phyloP scores from a whole-genome alignment of 1,140 invertebrate genomes.

The Temnothorax longispinosus region DNA sequence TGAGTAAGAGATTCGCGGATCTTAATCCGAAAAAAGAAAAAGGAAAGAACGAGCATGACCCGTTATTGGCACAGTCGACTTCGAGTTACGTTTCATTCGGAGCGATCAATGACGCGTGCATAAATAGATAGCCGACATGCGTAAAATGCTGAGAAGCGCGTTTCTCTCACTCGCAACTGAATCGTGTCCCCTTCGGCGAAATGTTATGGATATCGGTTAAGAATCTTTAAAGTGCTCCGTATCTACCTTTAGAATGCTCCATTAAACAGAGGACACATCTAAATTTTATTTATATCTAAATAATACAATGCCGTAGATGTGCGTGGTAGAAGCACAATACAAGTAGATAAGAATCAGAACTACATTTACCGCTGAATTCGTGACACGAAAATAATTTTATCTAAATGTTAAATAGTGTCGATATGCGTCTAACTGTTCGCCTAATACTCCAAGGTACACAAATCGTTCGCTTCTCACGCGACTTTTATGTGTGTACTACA shows the following conservation, averaged over 20 bases:
- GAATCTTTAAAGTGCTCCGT: neutral
- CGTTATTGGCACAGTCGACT: slow-evolving; percentile 25
- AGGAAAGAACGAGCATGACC: neutral
- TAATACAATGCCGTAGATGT: neutral
- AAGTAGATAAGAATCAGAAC: neutral
- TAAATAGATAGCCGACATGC: slow-evolving; percentile 22
- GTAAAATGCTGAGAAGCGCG: slow-evolving; percentile 1
- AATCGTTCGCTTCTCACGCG: neutral
- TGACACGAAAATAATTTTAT: neutral
- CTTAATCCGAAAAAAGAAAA: neutral
- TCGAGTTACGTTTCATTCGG: slow-evolving; percentile 14
- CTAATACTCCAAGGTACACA: neutral
- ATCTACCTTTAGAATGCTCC: neutral
- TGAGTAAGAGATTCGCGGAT: neutral
- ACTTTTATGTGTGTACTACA: neutral
- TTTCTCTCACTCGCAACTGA: neutral
- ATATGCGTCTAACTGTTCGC: neutral
- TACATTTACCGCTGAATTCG: neutral
- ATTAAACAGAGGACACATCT: neutral
- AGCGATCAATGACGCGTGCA: slow-evolving; percentile 37
- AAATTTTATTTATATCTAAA: neutral
- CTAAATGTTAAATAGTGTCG: neutral
- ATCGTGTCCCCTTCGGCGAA: neutral
- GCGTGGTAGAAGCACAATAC: neutral
- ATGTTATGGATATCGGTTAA: neutral